Base-by-base conservation (phyloP, 2,888 invertebrate species). In the Trichopria drosophilae region DNA sequence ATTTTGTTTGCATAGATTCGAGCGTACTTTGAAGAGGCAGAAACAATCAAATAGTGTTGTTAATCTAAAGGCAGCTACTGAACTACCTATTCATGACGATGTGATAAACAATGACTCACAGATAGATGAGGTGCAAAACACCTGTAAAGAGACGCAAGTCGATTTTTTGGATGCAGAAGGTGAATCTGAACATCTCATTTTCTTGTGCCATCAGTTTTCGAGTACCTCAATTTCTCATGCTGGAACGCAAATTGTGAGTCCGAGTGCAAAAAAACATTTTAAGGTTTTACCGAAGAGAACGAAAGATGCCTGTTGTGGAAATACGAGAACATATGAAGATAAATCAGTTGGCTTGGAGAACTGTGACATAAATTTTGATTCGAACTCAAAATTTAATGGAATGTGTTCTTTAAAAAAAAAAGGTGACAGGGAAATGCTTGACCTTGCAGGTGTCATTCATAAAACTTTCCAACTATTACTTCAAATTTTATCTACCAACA, bases 381-480 rank as follows among this genome's bases (percentile, higher is more conserved):
- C n/a, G n/a, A n/a, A n/a, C n/a, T n/a, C n/a, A n/a, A n/a, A n/a
- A n/a, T n/a, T n/a, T n/a, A n/a, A n/a, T n/a, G n/a, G n/a, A n/a
- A n/a, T n/a, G n/a, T n/a, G n/a, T n/a, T n/a, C n/a, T n/a, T n/a
- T n/a, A n/a, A 31, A 9, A 6, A 13, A 15, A 10, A 32, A 34
- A 44, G 24, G 36, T 41, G 22, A 39, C 28, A 10, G 9, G 12
- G 45, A 32, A 16, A 12, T 50, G 24, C 24, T 34, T n/a, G 51
- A 51, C 39, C 34, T 55, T 15, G 37, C 44, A 18, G 36, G 51
- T 43, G 45, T 51, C 5, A 44, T 29, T 19, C 3, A 16, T n/a
- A 4, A 28, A 1, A 12, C 31, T 10, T 55, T 52, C 18, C 6
- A 37, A n/a, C 20, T 44, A 13, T 32, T 55, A 12, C 22, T 49